These are phyloP conservation scores for Argynnis bischoffii DNA, from an alignment of 2,888 invertebrate genomes.

Conservation along the genomic window DNA sequence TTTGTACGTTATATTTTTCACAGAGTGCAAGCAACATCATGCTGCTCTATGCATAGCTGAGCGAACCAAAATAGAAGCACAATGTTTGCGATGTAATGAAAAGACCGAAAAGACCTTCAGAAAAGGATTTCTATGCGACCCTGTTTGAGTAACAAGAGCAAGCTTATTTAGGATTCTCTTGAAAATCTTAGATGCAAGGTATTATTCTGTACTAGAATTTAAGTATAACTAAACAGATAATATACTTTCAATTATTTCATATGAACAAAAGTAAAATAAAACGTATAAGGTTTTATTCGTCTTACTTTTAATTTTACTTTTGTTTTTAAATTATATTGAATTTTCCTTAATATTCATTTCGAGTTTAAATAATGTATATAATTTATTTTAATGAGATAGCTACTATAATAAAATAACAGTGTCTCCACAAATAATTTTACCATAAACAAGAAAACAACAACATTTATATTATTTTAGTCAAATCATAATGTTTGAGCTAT, in stretches of 20 bases:
- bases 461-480: not conserved
- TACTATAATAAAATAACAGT: too few species aligned
- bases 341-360: too few species aligned
- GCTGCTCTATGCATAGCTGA: slow-evolving; percentile 43
- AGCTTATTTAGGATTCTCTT: slow-evolving; percentile 35
- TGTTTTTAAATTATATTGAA: too few species aligned
- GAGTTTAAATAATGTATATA: too few species aligned
- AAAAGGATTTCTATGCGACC: slow-evolving; percentile 37
- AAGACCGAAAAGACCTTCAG: slow-evolving; percentile 40
- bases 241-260: too few species aligned
- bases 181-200: slow-evolving; percentile 9
- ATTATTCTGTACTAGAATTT: not conserved
- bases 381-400: too few species aligned
- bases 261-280: too few species aligned
- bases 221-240: too few species aligned
- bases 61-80: slow-evolving; percentile 40
- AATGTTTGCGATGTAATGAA: slow-evolving; percentile 44
- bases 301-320: too few species aligned
- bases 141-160: slow-evolving; percentile 29
- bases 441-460: too few species aligned
- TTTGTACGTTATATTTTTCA: slow-evolving; percentile 43
- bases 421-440: too few species aligned
- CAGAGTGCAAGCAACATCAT: slow-evolving; percentile 38
- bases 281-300: too few species aligned
- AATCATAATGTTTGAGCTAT: not conserved